These are phyloP conservation scores for Drosophila ercepeae DNA, from an alignment of 1,140 invertebrate genomes.

Conservation along the genomic window DNA sequence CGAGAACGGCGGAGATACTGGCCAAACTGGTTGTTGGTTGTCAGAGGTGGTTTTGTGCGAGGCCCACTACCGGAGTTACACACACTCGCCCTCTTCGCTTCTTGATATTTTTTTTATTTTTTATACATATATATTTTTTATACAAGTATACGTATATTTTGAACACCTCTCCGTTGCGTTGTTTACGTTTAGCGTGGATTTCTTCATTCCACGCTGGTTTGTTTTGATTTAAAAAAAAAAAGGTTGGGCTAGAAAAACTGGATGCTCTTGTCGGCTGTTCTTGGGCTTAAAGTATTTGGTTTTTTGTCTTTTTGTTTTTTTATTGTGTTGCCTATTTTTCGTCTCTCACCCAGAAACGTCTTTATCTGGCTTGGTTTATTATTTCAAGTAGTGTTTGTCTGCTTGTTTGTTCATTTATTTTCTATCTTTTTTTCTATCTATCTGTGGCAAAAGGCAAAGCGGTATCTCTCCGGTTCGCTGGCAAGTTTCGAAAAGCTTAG, in stretches of 20 bases:
- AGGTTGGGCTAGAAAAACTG: conserved; percentile 68
- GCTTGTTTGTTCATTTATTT: conserved; percentile 12
- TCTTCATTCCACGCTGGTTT: conserved; percentile 74
- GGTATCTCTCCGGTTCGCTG: conserved; percentile 9
- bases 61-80: conserved; percentile 67
- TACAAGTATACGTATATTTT: conserved; percentile 13
- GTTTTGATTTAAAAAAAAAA: conserved; percentile 68
- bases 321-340: conserved; percentile 10
- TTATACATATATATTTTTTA: neutral
- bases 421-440: neutral
- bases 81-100: conserved; percentile 37
- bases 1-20: conserved; percentile 8
- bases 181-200: conserved; percentile 76
- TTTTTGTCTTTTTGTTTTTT: conserved; percentile 47
- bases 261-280: conserved; percentile 65
- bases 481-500: conserved; percentile 8
- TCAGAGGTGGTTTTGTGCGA: conserved; percentile 12
- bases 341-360: neutral
- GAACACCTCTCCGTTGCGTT: conserved; percentile 46
- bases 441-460: conserved; percentile 9
- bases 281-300: conserved; percentile 62
- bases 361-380: conserved; percentile 15
- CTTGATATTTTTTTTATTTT: conserved; percentile 23
- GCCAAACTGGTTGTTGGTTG: conserved; percentile 29
- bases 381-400: conserved; percentile 15